A percentile compares a stretch with the other conserved stretches of the same genome.
phyloP scores from a whole-genome alignment of 2,113 vertebrate species.

The Brienomyrus brachyistius region DNA sequence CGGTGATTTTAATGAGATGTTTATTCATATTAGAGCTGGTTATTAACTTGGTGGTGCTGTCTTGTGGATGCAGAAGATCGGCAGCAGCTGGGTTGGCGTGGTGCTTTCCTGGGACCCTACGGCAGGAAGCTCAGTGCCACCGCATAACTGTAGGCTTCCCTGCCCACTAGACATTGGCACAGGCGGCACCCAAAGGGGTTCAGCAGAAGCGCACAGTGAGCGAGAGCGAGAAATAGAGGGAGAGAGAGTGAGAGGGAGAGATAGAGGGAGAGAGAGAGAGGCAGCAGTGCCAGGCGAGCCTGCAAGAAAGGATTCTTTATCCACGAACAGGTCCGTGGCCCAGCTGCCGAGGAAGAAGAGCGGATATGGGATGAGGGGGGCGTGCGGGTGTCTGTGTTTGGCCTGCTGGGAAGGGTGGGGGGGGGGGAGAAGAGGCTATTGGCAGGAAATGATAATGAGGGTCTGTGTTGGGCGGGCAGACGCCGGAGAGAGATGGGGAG shows the following conservation, averaged over 20 bases:
- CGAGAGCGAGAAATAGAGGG: slow-evolving; percentile 29
- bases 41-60: neutral
- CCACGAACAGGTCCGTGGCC: slow-evolving; percentile 7
- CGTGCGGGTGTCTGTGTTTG: slow-evolving; percentile 2
- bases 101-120: neutral
- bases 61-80: neutral
- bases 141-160: neutral
- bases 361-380: slow-evolving; percentile 9
- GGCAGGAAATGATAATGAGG: slow-evolving; percentile 4
- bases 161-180: slow-evolving; percentile 9
- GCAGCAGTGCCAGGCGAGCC: slow-evolving; percentile 20
- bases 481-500: neutral
- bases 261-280: slow-evolving; percentile 28
- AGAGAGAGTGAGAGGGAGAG: slow-evolving; percentile 28
- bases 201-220: neutral
- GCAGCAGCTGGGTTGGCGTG: neutral
- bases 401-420: slow-evolving; percentile 16
- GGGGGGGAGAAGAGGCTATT: neutral
- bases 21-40: neutral
- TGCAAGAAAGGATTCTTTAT: slow-evolving; percentile 10
- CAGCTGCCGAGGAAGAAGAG: slow-evolving; percentile 3
- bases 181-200: slow-evolving; percentile 18
- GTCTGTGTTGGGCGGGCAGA: slow-evolving; percentile 8
- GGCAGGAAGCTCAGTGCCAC: neutral
- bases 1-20: neutral